Percentiles rank a stretch among this genome's conserved stretches.
Evolutionary conservation across 2,113 vertebrate species (phyloP).

Genomic region (Trogon surrucura): DNA sequence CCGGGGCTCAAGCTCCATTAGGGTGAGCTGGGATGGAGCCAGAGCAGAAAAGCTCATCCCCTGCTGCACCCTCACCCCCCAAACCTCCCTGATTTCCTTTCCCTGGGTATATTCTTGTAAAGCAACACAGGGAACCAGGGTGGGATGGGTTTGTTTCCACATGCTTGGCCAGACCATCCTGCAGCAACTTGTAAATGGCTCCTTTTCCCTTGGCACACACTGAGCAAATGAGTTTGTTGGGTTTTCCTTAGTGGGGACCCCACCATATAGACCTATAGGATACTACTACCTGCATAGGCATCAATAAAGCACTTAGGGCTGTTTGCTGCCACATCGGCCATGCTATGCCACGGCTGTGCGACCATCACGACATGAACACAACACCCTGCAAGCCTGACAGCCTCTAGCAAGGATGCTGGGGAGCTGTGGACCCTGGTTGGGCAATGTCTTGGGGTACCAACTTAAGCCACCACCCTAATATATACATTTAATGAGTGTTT

Average conservation of each 20-base stretch:
- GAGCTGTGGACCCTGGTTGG: rapidly evolving
- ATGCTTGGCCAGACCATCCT: neutral
- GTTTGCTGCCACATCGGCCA: rapidly evolving
- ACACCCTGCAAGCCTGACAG: neutral
- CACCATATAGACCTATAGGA: rapidly evolving
- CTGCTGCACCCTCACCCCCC: neutral
- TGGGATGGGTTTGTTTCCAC: neutral
- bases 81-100: neutral
- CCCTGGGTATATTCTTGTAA: neutral
- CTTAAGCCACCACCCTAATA: neutral
- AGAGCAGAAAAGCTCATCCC: neutral
- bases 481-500: rapidly evolving
- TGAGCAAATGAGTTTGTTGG: neutral
- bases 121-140: rapidly evolving
- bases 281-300: neutral
- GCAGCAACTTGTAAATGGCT: rapidly evolving
- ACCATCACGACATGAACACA: rapidly evolving
- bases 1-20: neutral
- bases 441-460: rapidly evolving
- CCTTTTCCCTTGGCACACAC: neutral
- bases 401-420: neutral
- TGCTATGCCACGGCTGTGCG: rapidly evolving
- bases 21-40: neutral
- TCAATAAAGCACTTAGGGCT: rapidly evolving
- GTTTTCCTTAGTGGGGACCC: rapidly evolving